A percentile compares a stretch with the other conserved stretches of the same genome.
These are phyloP conservation scores for Dallia pectoralis DNA, from an alignment of 2,797 vertebrate species.

Conservation along the genomic window DNA sequence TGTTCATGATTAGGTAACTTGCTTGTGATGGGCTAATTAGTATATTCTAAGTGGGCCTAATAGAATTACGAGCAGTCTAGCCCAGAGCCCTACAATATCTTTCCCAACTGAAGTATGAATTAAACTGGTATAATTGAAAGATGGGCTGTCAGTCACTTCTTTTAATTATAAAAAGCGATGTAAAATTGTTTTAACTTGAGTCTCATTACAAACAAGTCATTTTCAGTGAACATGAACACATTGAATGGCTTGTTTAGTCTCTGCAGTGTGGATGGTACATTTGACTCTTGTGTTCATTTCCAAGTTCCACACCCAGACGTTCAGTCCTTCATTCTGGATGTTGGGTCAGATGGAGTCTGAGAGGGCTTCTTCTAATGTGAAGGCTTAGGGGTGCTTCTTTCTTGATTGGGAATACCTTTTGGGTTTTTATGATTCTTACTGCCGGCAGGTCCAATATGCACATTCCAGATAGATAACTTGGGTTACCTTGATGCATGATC, in stretches of 20 bases:
- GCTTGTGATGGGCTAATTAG: constrained; percentile 67
- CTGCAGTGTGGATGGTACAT: not conserved
- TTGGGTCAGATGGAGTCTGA: constrained; percentile 28
- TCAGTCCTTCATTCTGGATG: not conserved
- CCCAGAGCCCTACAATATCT: constrained; percentile 43
- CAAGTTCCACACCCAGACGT: constrained; percentile 25
- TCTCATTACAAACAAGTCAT: not conserved
- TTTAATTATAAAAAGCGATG: not conserved
- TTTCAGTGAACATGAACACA: not conserved
- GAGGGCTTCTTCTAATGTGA: too few relatives aligned
- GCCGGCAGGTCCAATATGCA: too few relatives aligned
- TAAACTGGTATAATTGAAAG: constrained; percentile 51
- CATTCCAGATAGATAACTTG: not conserved
- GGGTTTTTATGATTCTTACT: too few relatives aligned
- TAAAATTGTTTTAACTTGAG: not conserved
- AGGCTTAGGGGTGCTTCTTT: too few relatives aligned
- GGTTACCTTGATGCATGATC: constrained; percentile 60
- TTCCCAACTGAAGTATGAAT: constrained; percentile 66
- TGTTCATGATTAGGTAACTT: constrained; percentile 70
- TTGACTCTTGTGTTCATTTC: not conserved
- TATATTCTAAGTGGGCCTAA: constrained; percentile 67
- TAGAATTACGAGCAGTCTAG: constrained; percentile 62
- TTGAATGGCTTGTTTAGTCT: not conserved
- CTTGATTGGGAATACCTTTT: too few relatives aligned
- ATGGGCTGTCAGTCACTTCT: constrained; percentile 33